Conservation (phyloP, 1,140 invertebrate genomes). For the Ips nitidus region DNA sequence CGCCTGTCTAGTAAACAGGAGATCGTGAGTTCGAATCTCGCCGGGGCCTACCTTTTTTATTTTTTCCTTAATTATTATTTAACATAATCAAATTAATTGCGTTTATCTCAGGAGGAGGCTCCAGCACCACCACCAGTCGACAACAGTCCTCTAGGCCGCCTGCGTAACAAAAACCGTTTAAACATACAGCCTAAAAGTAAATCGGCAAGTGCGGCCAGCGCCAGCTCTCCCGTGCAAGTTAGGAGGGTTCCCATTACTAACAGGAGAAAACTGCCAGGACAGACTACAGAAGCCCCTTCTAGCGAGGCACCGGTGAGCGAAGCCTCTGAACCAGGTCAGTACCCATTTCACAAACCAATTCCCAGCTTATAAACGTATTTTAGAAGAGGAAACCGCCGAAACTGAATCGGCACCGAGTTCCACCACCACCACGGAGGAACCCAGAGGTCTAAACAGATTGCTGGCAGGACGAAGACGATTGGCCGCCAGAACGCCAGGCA, state of each 20-base stretch:
- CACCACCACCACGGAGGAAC: conserved; percentile 57
- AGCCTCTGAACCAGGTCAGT: conserved; percentile 11
- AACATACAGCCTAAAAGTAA: conserved; percentile 40
- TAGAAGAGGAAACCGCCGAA: conserved; percentile 53
- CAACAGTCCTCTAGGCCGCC: conserved; percentile 39
- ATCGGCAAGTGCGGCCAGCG: conserved; percentile 45
- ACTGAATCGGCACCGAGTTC: conserved; percentile 52
- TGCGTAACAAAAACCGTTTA: conserved; percentile 42
- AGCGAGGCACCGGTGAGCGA: conserved; percentile 41
- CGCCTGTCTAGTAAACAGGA: conserved; percentile 64
- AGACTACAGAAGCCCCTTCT: conserved; percentile 43
- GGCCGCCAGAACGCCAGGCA: conserved; percentile 59
- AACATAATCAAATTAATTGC: neutral
- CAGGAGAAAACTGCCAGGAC: conserved; percentile 42
- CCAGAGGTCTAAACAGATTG: conserved; percentile 59
- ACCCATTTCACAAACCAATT: too few relatives aligned
- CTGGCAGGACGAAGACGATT: conserved; percentile 62
- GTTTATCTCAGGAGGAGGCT: conserved; percentile 37
- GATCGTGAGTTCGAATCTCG: conserved; percentile 61
- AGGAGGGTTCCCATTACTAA: conserved; percentile 46
- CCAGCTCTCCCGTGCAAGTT: conserved; percentile 48
- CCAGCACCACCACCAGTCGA: conserved; percentile 39
- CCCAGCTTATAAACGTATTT: too few relatives aligned
- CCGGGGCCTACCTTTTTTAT: conserved; percentile 52
- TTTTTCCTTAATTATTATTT: neutral